Base-by-base conservation (phyloP, 2,113 vertebrate species). In the Periophthalmus modestus region DNA sequence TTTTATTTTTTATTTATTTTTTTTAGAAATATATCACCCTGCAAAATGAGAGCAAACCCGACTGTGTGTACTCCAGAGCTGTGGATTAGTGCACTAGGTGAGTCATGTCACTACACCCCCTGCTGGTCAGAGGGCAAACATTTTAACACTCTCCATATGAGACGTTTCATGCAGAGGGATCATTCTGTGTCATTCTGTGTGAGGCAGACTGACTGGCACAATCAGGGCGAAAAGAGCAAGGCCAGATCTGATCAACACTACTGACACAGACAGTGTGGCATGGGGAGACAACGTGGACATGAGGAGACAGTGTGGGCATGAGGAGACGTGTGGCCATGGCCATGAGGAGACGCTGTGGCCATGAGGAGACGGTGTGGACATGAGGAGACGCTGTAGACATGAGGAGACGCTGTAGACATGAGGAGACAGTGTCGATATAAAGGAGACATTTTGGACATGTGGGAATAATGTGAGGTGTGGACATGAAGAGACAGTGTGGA, bases 41-140 rank as follows among this genome's bases (percentile, higher is more conserved):
- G 1, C 18, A 19, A 18, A 54, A 18, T 19, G 47, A 54, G 50
- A 54, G 16, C 50, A 19, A 54, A 54, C 18, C 15, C 12, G n/a
- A 7, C 50, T 19, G 52, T 19, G 10, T 21, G 52, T 55, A n/a
- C 1, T 55, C 19, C 9, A 55, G 52, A 2, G 52, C 62, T 65
- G 62, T 21, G 9, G 19, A 11, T 39, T 43, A n/a, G 39, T n/a
- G 34, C 62, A 39, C 2, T n/a, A 4, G 34, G 34, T 18, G 34
- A 39, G 62, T 16, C 18, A n/a, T 43, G 34, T 19, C 18, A 65
- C 62, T 65, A 13, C 62, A 10, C 62, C 62, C 19, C 62, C 62
- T 65, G 34, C 62, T 65, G 62, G 62, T 39, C 34, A 34, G 24
- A 62, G 24, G 15, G 59, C 59, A 65, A 65, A 65, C 62, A 34